These are phyloP conservation scores for Zaprionus obscuricornis DNA, from an alignment of 2,888 invertebrate species.

Conservation along the genomic window DNA sequence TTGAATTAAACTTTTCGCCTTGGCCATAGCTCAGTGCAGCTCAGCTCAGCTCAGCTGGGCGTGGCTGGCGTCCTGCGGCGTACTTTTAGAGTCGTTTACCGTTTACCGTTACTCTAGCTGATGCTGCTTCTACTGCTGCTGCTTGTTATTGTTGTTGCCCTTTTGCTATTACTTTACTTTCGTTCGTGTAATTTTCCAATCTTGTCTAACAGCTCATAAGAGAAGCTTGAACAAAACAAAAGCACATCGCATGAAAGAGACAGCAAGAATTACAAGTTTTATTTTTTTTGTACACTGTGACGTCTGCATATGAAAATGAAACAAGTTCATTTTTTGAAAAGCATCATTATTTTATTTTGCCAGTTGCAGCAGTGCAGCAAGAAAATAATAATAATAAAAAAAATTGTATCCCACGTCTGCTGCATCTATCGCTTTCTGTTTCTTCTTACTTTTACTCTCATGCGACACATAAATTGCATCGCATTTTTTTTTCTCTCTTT, in stretches of 20 bases:
- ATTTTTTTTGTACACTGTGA: constrained; percentile 16
- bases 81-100: constrained; percentile 34
- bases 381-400: no score
- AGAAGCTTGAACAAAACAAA: constrained; percentile 56
- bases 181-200: constrained; percentile 73
- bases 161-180: constrained; percentile 32
- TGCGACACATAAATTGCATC: constrained; percentile 40
- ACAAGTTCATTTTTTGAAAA: constrained; percentile 68
- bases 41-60: constrained; percentile 11
- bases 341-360: constrained; percentile 55
- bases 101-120: constrained; percentile 21
- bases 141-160: constrained; percentile 10
- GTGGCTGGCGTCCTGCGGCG: constrained; percentile 38
- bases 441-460: neutral
- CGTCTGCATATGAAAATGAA: constrained; percentile 36
- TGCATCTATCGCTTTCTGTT: neutral
- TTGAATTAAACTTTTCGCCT: constrained; percentile 79
- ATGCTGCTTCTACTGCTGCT: neutral
- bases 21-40: constrained; percentile 56
- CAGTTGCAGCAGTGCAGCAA: constrained; percentile 26
- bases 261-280: no score
- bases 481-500: neutral
- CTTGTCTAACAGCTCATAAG: constrained; percentile 72
- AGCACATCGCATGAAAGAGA: no score
- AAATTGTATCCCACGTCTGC: no score